Base-by-base conservation (phyloP, 2,797 vertebrate species). In the Nyctibius grandis region DNA sequence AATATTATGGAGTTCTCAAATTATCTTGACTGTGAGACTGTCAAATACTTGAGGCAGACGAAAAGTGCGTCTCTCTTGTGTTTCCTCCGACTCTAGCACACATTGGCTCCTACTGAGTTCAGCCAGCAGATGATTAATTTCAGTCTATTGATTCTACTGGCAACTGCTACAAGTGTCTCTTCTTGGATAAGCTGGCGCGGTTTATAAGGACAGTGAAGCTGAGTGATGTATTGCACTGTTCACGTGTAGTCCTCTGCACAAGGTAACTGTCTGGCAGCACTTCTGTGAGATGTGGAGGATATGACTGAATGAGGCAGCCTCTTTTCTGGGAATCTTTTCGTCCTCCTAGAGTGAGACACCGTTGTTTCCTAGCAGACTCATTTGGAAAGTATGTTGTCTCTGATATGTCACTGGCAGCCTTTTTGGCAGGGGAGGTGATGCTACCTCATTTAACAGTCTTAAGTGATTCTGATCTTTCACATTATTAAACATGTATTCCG, bases 41-140 rank as follows among this genome's bases (percentile, higher is more conserved):
- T 81, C 75, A 61, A 47, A 81, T 80, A 68, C 20, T 48, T 57
- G 36, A 75, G 29, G 17, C 45, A 76, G 34, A 34, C 34, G 74
- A 79, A 29, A 83, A 75, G 34, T 34, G 6, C 1, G 1, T 10
- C 26, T 79, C 33, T 76, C 61, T 48, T 69, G 29, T 2, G 2
- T 75, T 94, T 91, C 51, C 47, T 70, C 57, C 89, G 54, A 78
- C 65, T 87, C 44, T 8, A 83, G 33, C 45, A 74, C 23, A 15
- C 5, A 2, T 34, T 92, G 76, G 26, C 6, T 84, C 22, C 56
- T 76, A 36, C 47, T 22, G 77, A 91, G 67, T 88, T 94, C 70
- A 87, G 59, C 29, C 86, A 82, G 57, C 31, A 33, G 57, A 78
- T 75, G 81, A 96, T 95, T 94, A 94, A 96, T 92, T 94, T 93